Base-by-base conservation (phyloP, 1,140 invertebrate genomes). In the Drosophila santomea region DNA sequence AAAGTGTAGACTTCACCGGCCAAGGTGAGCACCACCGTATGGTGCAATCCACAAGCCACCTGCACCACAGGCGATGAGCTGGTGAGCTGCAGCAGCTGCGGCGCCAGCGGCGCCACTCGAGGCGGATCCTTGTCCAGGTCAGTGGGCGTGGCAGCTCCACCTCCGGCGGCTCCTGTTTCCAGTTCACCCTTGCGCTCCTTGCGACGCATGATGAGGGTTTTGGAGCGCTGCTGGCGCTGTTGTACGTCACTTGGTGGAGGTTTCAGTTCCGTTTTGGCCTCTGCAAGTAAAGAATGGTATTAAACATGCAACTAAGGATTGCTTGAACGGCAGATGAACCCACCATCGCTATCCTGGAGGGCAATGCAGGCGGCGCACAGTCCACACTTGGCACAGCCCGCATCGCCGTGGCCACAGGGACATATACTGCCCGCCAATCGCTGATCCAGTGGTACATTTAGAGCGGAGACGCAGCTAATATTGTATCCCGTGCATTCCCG, bases 401-500 rank as follows among this genome's bases (percentile, higher is more conserved):
- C 96, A 91, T 99, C 98, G 14, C 98, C 98, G 90, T 97, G 96
- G 14, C 98, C 98, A 94, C 98, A 99, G 2, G 97, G 97, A 93
- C 98, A 99, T 85, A 97, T 96, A 80, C 97, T 98, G 68, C 97
- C 97, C 61, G 97, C 96, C 92, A 97, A 95, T 62, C 97, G 93
- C 81, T 97, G 96, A 2, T 97, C 95, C 6, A 92, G 74, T 7
- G 92, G 84, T 28, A 92, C 88, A 78, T 95, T 93, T 51, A 95
- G 94, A 54, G 96, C 95, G 60, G 96, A 97, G 28, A 97, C 94
- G 92, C 98, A 99, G 43, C 95, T 95, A 55, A 96, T 95, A 50
- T 97, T 97, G 90, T 98, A 99, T 4, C 98, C 98, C 0, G 98
- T 99, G 91, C 98, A 99, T 92, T 98, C 97, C n/a, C 96, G 94